phyloP scores from a whole-genome alignment of 2,888 invertebrate genomes.

The Cheilosia pagana region DNA sequence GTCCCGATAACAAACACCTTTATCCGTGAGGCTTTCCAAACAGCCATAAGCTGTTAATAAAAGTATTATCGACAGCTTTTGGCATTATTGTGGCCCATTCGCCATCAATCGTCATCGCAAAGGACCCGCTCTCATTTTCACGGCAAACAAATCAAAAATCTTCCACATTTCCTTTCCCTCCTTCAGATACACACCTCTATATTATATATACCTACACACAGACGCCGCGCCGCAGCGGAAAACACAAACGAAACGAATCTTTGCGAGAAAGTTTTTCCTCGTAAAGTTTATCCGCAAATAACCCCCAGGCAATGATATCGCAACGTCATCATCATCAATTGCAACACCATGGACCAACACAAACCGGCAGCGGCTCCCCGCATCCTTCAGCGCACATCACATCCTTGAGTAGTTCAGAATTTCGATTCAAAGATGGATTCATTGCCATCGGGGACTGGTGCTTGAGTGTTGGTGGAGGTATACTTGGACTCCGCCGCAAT shows the following conservation, averaged over 20 bases:
- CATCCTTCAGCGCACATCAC: constrained; percentile 2
- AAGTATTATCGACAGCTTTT: constrained; percentile 7
- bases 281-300: constrained; percentile 70
- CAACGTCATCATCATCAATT: constrained; percentile 69
- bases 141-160: constrained; percentile 28
- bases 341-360: constrained; percentile 51
- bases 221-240: not conserved
- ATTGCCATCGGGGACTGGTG: constrained; percentile 59
- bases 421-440: constrained; percentile 64
- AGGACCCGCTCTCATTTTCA: constrained; percentile 17
- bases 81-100: not conserved
- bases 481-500: constrained; percentile 4
- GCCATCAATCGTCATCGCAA: not conserved
- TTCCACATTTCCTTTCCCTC: constrained; percentile 14
- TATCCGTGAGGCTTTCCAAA: not conserved
- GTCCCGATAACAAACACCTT: constrained; percentile 3
- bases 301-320: constrained; percentile 65
- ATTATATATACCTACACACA: not conserved
- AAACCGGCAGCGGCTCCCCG: constrained; percentile 44
- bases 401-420: constrained; percentile 60
- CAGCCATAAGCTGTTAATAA: not conserved
- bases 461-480: not conserved
- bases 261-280: constrained; percentile 46
- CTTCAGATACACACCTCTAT: too few species aligned
- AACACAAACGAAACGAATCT: constrained; percentile 30